phyloP scores from a whole-genome alignment of 2,888 invertebrate species.

The Ariolimax columbianus region DNA sequence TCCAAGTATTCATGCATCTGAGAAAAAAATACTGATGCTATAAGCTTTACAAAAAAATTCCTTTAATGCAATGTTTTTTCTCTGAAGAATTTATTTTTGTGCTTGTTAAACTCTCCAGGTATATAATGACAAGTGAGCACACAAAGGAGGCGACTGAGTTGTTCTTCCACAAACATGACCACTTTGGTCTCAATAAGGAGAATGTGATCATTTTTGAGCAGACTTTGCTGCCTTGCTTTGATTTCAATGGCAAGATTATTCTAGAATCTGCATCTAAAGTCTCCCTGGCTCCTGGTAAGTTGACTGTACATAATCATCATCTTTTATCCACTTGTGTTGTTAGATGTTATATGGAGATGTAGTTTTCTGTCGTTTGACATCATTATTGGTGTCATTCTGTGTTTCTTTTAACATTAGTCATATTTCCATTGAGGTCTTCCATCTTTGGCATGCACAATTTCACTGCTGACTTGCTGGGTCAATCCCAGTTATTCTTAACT shows the following conservation, averaged over 20 bases:
- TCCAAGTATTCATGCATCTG: too few species aligned
- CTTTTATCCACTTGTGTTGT: too few species aligned
- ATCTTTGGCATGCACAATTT: background rate
- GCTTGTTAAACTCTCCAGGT: conserved; percentile 80
- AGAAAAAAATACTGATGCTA: too few species aligned
- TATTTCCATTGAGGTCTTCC: too few species aligned
- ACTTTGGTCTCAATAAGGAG: conserved; percentile 90
- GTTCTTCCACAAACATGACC: conserved; percentile 88
- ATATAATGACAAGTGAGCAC: conserved; percentile 98
- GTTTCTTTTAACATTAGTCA: too few species aligned
- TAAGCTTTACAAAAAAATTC: too few species aligned
- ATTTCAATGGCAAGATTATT: conserved; percentile 94
- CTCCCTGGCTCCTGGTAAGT: conserved; percentile 88
- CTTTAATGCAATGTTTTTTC: background rate
- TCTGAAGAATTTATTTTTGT: background rate
- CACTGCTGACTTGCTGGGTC: too few species aligned
- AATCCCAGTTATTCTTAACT: too few species aligned
- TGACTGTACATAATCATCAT: background rate
- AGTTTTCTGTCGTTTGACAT: background rate
- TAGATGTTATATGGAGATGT: too few species aligned
- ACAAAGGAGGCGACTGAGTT: conserved; percentile 90
- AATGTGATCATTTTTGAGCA: conserved; percentile 94
- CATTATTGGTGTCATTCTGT: background rate
- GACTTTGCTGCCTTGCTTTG: conserved; percentile 94
- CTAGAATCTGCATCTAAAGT: conserved; percentile 88